These are phyloP conservation scores for Morone saxatilis DNA, from an alignment of 2,113 vertebrate species.

Conservation along the genomic window DNA sequence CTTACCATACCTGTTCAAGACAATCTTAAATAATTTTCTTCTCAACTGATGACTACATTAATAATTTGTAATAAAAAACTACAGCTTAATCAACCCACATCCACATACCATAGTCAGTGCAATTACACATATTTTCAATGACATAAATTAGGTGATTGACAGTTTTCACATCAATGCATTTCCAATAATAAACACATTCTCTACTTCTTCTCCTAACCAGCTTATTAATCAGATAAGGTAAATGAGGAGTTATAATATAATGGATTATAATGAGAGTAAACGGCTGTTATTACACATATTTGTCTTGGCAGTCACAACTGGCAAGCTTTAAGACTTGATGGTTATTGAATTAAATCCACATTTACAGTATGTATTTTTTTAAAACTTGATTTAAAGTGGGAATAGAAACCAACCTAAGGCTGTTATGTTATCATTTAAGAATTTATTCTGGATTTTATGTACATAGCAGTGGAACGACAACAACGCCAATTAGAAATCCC, in stretches of 20 bases:
- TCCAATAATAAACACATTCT: not conserved
- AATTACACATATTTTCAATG: not conserved
- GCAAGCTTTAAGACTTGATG: not conserved
- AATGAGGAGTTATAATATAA: not conserved
- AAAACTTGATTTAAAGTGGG: not conserved
- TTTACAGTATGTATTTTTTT: slow-evolving; percentile 1
- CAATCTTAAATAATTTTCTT: too few relatives aligned
- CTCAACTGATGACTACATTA: too few relatives aligned
- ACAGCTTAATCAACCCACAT: not conserved
- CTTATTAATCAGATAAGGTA: not conserved
- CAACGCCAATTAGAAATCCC: slow-evolving; percentile 47
- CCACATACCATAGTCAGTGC: too few relatives aligned
- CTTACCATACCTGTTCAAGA: too few relatives aligned
- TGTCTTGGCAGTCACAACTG: not conserved
- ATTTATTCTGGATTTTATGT: slow-evolving; percentile 18
- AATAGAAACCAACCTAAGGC: not conserved
- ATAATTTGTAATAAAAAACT: too few relatives aligned
- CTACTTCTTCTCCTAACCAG: not conserved
- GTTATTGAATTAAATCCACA: slow-evolving; percentile 17
- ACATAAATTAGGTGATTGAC: not conserved
- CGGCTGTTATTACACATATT: not conserved
- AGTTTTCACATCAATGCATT: too few relatives aligned
- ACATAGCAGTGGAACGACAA: slow-evolving; percentile 7
- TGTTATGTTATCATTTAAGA: slow-evolving; percentile 5
- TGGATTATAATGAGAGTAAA: not conserved